These are phyloP conservation scores for Urocolius indicus DNA, from an alignment of 2,113 vertebrate species.

Conservation along the genomic window DNA sequence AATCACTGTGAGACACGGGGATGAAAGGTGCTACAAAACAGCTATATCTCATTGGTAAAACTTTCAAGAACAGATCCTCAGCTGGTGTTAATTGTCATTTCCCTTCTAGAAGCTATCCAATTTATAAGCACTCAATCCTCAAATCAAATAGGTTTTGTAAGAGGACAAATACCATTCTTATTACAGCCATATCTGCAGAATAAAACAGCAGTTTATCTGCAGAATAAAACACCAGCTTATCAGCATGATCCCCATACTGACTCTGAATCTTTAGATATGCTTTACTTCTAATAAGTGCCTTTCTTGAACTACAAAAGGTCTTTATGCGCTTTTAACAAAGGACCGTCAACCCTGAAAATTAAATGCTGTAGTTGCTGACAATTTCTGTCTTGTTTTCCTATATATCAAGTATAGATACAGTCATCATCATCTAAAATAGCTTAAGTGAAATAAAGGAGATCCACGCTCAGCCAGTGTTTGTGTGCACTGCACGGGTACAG, in stretches of 20 bases:
- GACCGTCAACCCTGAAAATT: background rate
- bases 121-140: background rate
- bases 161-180: background rate
- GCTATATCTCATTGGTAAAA: background rate
- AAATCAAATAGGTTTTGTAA: background rate
- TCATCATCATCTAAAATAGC: background rate
- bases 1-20: constrained; percentile 15
- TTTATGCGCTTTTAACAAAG: background rate
- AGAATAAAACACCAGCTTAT: background rate
- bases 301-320: background rate
- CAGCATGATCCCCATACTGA: background rate
- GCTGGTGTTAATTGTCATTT: constrained; percentile 16
- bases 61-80: constrained; percentile 9
- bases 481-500: background rate
- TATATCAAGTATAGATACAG: rapidly evolving
- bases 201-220: background rate
- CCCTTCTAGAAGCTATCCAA: background rate
- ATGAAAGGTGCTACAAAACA: constrained; percentile 45
- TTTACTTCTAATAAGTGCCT: background rate
- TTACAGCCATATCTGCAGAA: background rate
- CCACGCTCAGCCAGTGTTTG: rapidly evolving
- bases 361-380: background rate
- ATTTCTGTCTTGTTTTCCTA: background rate
- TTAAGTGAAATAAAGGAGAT: background rate
- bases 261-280: background rate